Base-by-base conservation (phyloP, 2,113 vertebrate genomes). In the Ellobius talpinus region DNA sequence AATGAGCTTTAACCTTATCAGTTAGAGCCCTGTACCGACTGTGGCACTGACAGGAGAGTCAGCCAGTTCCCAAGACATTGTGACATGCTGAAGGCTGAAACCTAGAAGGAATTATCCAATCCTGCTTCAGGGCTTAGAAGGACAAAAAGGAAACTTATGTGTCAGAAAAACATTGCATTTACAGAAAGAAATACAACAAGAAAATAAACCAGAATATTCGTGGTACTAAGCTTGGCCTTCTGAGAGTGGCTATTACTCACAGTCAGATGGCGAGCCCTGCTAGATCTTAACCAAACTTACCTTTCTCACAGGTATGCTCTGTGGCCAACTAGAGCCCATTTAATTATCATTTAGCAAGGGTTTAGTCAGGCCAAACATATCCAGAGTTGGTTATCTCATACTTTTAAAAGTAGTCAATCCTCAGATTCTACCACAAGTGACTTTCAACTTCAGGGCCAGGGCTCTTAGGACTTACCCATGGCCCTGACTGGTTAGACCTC, bases 1-100 rank as follows among this genome's bases (percentile, higher is more conserved):
- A 65, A 52, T 79, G 89, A 95, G 94, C 29, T 95, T 91, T 97
- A 96, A 93, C 91, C 94, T 95, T 91, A 91, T 96, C 93, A 87
- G n/a, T 88, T 39, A 50, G 23, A 94, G 42, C 4, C 86, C 63
- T 65, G 77, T 2, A 26, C 61, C n/a, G 21, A 26, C 61, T 42
- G 33, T 31, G 23, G 29, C 1, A 31, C 55, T 86, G 66, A 96
- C 72, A 96, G 91, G 77, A 89, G 26, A 66, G 52, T 52, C 65
- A 63, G 52, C 9, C 0, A 0, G 70, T 33, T 81, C 76, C 78
- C 50, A 42, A 68, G 4, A 50, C 21, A 70, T 50, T 55, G 81
- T 74, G 31, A 85, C 47, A 78, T 0, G 72, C 11, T 93, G n/a
- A 52, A 87, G 47, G 84, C 85, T 63, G 66, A 65, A 61, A 72